These are phyloP conservation scores for Oedothorax gibbosus DNA, from an alignment of 1,140 invertebrate species.

Conservation along the genomic window DNA sequence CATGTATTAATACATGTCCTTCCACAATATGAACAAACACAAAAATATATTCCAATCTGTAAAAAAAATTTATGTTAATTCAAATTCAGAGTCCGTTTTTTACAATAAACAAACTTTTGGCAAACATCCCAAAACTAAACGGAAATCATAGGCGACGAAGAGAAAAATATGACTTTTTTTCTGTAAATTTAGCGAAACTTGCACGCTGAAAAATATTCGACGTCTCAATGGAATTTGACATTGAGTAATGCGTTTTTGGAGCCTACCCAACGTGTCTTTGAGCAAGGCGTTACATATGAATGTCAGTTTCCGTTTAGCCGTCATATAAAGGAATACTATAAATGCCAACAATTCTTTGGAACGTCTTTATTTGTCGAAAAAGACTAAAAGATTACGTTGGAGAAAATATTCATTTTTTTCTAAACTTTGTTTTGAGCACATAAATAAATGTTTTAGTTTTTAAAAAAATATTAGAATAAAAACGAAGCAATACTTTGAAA, in stretches of 20 bases:
- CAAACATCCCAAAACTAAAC: conserved; percentile 21
- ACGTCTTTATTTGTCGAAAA: conserved; percentile 26
- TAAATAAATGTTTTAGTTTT: too few species aligned
- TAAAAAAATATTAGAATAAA: too few species aligned
- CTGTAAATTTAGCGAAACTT: conserved; percentile 21
- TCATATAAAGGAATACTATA: conserved; percentile 18
- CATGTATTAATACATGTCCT: too few species aligned
- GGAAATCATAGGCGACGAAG: conserved; percentile 16
- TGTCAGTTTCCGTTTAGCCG: conserved; percentile 26
- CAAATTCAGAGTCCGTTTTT: too few species aligned
- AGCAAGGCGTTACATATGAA: conserved; percentile 49
- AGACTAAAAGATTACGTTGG: background rate
- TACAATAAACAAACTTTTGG: conserved; percentile 23
- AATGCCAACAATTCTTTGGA: conserved; percentile 14
- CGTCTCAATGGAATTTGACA: conserved; percentile 48
- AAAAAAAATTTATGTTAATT: too few species aligned
- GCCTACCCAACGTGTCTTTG: conserved; percentile 41
- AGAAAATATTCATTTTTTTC: too few species aligned
- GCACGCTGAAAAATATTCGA: conserved; percentile 32
- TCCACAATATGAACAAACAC: too few species aligned
- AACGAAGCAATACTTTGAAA: too few species aligned
- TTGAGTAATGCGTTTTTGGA: conserved; percentile 54
- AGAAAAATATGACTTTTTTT: background rate
- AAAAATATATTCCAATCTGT: too few species aligned
- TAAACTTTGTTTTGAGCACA: too few species aligned